Percentiles rank a stretch among this genome's conserved stretches.
phyloP scores from a whole-genome alignment of 2,797 vertebrate genomes.

The Dromococcyx pavoninus region DNA sequence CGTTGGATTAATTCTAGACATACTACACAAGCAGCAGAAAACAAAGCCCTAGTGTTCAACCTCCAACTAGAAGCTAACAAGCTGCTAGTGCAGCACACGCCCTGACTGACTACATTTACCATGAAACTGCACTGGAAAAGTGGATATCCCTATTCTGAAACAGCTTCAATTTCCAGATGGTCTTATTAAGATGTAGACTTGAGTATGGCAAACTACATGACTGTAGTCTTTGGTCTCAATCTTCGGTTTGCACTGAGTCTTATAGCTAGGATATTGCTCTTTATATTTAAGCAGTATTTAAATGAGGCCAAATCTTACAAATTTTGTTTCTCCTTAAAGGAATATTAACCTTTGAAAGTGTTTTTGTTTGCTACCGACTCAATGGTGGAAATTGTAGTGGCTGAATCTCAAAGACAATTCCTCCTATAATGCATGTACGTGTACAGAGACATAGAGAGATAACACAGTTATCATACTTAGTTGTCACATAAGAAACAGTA shows the following conservation, averaged over 20 bases:
- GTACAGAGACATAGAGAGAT: not conserved
- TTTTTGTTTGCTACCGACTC: not conserved
- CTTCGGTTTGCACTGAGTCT: not conserved
- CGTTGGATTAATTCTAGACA: not conserved
- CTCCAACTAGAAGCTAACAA: not conserved
- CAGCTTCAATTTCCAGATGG: slow-evolving; percentile 14
- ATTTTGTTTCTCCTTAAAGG: not conserved
- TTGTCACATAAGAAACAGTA: not conserved
- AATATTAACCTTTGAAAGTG: not conserved
- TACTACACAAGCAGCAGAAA: not conserved
- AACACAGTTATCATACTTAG: not conserved
- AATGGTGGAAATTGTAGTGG: not conserved
- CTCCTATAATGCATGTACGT: not conserved
- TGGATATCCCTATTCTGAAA: not conserved
- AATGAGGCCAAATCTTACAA: not conserved
- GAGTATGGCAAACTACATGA: not conserved
- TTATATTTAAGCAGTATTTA: slow-evolving; percentile 8
- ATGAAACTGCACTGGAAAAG: not conserved
- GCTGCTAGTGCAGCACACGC: not conserved
- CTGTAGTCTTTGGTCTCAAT: not conserved
- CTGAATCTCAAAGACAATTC: not conserved
- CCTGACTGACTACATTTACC: not conserved
- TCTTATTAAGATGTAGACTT: slow-evolving; percentile 5
- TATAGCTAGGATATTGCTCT: not conserved
- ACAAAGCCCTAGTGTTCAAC: not conserved